Base-by-base conservation (phyloP, 2,113 vertebrate species). In the Cyanoramphus novaezelandiae region DNA sequence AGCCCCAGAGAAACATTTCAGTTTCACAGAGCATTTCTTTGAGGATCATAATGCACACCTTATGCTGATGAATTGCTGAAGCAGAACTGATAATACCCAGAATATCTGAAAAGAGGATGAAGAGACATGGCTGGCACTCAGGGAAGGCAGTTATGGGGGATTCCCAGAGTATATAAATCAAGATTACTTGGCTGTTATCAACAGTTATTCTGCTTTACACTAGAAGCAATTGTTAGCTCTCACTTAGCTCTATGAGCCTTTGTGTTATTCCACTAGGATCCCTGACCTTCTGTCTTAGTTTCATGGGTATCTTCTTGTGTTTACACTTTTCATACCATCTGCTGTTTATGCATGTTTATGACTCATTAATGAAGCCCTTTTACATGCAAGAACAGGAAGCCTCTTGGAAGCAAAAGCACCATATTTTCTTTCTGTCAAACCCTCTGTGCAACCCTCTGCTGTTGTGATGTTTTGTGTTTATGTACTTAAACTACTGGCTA, bases 221-320 rank as follows among this genome's bases (percentile, higher is more conserved):
- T 21, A 78, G 25, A 93, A 29, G 50, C 2, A 6, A 65, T 37
- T 17, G 21, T 37, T 74, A 62, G 3, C 6, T 71, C 7, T 70
- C 46, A 67, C 69, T 49, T 47, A 59, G 15, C 27, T 77, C 63
- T 85, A 24, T 79, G 62, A 82, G 13, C 28, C 39, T 94, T 63
- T 67, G 29, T 7, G 17, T 3, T 23, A 11, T 16, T 95, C 50
- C 23, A 13, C 21, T 20, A 72, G 62, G 60, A 82, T 27, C 24
- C 68, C 80, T 86, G 83, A 77, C 57, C 62, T 95, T 95, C 86
- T 68, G n/a, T 74, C 81, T 95, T 47, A 68, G 55, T 77, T 97
- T 71, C 72, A 70, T 76, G 50, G 12, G 3, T 93, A 52, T 96
- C 86, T 94, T 94, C 47, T 59, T 72, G 31, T 96, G 72, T 94